Evolutionary conservation across 2,797 vertebrate species (phyloP).

Genomic region (Glyptemys insculpta): DNA sequence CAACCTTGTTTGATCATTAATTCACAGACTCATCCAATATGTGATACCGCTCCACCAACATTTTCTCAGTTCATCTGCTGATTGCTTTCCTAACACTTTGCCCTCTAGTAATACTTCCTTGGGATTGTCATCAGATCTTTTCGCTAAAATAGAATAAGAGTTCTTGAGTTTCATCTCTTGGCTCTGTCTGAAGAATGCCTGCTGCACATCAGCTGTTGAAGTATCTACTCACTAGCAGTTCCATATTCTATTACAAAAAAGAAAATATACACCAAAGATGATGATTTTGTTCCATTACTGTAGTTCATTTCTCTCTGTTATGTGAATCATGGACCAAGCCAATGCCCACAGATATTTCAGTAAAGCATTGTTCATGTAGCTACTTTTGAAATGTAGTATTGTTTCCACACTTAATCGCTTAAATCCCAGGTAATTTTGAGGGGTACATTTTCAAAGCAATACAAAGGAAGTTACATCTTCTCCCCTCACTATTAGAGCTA

Average conservation of each 20-base stretch:
- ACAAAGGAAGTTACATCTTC: neutral
- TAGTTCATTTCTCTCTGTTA: neutral
- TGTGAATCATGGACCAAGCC: neutral
- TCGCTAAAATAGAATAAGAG: constrained; percentile 37
- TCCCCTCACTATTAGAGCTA: neutral
- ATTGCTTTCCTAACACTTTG: constrained; percentile 63
- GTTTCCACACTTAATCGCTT: neutral
- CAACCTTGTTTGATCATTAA: constrained; percentile 33
- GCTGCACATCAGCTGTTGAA: neutral
- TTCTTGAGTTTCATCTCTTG: constrained; percentile 19
- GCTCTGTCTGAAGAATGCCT: neutral
- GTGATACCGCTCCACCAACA: neutral
- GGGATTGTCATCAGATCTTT: constrained; percentile 48
- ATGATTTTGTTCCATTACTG: neutral
- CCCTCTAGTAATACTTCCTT: constrained; percentile 21
- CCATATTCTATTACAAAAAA: neutral
- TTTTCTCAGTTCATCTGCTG: constrained; percentile 62
- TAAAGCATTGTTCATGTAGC: neutral
- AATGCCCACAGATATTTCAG: neutral
- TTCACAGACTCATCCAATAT: constrained; percentile 9
- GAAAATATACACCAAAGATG: neutral
- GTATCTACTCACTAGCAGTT: neutral
- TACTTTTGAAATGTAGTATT: neutral
- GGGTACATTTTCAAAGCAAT: neutral
- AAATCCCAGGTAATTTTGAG: neutral